Base-by-base conservation (phyloP, 2,888 invertebrate species). In the Acronicta psi region DNA sequence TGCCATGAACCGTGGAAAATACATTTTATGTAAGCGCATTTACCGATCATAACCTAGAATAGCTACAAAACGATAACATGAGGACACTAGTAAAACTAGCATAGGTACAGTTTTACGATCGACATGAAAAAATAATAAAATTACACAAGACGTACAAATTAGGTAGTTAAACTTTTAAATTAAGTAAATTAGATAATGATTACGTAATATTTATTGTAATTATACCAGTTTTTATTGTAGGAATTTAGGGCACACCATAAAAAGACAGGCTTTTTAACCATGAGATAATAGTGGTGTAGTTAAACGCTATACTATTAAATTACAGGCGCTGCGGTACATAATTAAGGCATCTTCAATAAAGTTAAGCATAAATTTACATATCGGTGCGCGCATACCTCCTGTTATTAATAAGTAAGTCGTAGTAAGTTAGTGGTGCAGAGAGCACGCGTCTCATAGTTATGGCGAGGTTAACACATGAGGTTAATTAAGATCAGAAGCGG, bases 401-500 rank as follows among this genome's bases (percentile, higher is more conserved):
- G 82, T 84, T 88, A 88, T 87, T 88, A 89, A 87, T 88, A 88
- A 86, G 87, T 84, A 82, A 83, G 84, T 84, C 76, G 77, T 77
- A 83, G 80, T 81, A 82, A 89, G 83, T 84, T 81, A 79, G 79
- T 70, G 75, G 79, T 80, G 82, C 77, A 79, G 76, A 76, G 81
- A 83, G 82, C 82, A 80, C 83, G 84, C 85, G 85, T 80, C 85
- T 84, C 87, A 83, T 85, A 88, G 88, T 87, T 86, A 87, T 85
- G 84, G 89, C 86, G 87, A 85, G 90, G 88, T 91, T 90, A 90
- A 91, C 91, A 90, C 89, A 89, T 89, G 89, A 90, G 92, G 92
- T 93, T 93, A 92, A 93, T 93, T 92, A 92, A 92, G 91, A 92
- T 91, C 89, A 86, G 87, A 86, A 82, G 85, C 87, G 88, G 79